Evolutionary conservation across 2,113 vertebrate species (phyloP).

Genomic region (Stegostoma tigrinum): DNA sequence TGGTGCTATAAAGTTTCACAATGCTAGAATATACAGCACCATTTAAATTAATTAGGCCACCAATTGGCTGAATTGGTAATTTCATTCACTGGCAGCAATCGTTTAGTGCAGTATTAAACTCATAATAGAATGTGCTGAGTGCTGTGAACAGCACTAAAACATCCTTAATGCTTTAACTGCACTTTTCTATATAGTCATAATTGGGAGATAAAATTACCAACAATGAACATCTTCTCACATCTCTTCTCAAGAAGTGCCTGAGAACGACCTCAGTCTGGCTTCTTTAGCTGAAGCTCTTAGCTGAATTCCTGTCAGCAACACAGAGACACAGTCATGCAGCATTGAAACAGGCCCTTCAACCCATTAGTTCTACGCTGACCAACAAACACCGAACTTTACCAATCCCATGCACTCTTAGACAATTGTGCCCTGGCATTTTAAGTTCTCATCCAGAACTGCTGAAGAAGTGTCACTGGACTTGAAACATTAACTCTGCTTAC

Average conservation of each 20-base stretch:
- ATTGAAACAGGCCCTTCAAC: no score
- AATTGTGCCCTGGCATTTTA: no score
- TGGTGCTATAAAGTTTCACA: not conserved
- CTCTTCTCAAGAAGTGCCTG: not conserved
- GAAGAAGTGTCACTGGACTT: no score
- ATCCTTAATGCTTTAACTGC: constrained; percentile 7
- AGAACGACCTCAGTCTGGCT: not conserved
- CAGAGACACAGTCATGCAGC: no score
- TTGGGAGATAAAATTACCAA: constrained; percentile 32
- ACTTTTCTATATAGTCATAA: not conserved
- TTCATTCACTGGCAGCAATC: not conserved
- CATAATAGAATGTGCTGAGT: constrained; percentile 1
- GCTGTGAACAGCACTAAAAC: constrained; percentile 17
- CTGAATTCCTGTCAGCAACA: not conserved
- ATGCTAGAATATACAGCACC: not conserved
- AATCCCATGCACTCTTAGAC: no score
- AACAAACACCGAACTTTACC: no score
- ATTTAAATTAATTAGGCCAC: constrained; percentile 25
- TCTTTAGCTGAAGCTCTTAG: not conserved
- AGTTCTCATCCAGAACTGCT: no score
- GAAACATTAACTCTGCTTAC: no score
- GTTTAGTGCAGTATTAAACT: constrained; percentile 2
- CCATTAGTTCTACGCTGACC: no score
- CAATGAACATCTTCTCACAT: not conserved
- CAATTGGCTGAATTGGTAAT: constrained; percentile 20